These are phyloP conservation scores for Spheniscus humboldti DNA, from an alignment of 2,797 vertebrate species.

Conservation along the genomic window DNA sequence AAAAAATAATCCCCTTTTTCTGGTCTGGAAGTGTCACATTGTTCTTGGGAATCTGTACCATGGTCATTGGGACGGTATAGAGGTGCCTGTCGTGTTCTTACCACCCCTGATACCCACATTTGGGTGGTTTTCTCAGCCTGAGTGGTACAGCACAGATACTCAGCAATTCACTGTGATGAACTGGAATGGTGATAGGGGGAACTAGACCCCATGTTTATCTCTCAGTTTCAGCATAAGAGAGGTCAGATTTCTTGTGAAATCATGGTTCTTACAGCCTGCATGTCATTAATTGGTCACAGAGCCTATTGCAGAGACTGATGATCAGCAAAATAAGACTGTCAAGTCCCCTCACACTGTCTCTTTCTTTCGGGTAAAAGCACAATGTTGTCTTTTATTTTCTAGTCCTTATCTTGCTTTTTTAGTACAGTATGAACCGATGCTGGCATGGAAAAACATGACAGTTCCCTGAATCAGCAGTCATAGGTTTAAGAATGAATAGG, in stretches of 20 bases:
- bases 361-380: background rate
- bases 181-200: background rate
- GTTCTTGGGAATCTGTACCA: rapidly evolving
- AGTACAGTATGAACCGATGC: background rate
- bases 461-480: constrained; percentile 50
- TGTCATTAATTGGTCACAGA: background rate
- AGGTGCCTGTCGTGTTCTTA: background rate
- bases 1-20: background rate
- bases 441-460: constrained; percentile 6
- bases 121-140: background rate
- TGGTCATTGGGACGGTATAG: background rate
- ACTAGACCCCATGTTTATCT: background rate
- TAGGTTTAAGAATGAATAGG: constrained; percentile 15
- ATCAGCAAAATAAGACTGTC: background rate
- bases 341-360: background rate
- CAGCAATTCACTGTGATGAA: background rate
- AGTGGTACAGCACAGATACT: background rate
- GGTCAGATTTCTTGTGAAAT: background rate
- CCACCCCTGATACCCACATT: no score
- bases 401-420: constrained; percentile 20
- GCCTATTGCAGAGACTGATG: background rate
- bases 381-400: background rate
- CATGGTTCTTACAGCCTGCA: background rate
- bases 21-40: background rate
- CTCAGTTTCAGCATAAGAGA: background rate